Base-by-base conservation (phyloP, 2,113 vertebrate species). In the Pteronura brasiliensis region DNA sequence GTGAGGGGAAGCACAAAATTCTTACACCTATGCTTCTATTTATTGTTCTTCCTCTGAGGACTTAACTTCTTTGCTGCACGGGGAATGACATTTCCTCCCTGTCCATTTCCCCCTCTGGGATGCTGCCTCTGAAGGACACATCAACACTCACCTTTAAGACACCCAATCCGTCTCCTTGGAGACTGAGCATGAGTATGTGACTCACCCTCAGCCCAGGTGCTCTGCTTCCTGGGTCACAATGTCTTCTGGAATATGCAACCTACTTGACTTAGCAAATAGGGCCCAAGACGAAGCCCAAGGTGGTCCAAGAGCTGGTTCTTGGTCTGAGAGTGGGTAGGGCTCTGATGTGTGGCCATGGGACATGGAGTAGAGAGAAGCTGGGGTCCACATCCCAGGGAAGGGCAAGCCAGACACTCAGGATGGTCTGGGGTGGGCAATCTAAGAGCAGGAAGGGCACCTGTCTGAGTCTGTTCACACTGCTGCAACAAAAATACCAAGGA, bases 11-110 rank as follows among this genome's bases (percentile, higher is more conserved):
- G 42, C 67, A 95, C 0, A 4, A 25, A 72, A 96, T 86, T 92
- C 65, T 90, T 82, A 25, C 34, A 82, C 81, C 72, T 94, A 90
- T 86, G 92, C 55, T 94, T 93, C 91, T 69, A 86, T 93, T 96
- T 76, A 93, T 76, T 90, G 31, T 86, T 96, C 90, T 71, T 95
- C 65, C 88, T 91, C 81, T 52, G 55, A 92, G 81, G 36, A 34
- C 49, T 52, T 42, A 21, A 82, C 31, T 93, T 79, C 84, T 59
- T 63, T 61, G 49, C 7, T 72, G 18, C 55, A 47, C 7, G 63
- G 25, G 31, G 79, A 97, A 84, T 52, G 61, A 31, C 44, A 42
- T 86, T 77, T 76, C 72, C 82, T 91, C 52, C 5, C 39, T 13
- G 0, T 31, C 23, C 11, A 0, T 44, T 25, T 77, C 25, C 31